Conservation (phyloP, 2,113 vertebrate species). For the Embiotoca jacksoni region DNA sequence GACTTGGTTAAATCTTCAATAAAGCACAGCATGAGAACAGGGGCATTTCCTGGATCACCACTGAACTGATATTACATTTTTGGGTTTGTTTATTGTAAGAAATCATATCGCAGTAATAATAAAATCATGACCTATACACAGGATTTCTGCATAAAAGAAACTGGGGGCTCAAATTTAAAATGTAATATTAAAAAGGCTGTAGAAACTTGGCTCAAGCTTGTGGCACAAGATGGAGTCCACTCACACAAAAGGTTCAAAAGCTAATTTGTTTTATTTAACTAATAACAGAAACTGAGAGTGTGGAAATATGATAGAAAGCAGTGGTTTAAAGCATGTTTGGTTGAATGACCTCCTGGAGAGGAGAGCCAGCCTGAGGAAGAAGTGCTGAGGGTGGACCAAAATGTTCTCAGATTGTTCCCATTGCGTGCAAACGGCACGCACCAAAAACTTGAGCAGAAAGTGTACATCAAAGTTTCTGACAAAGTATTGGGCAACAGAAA, state of each 20-base stretch:
- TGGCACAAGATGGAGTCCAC: neutral
- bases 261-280: neutral
- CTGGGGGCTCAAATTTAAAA: neutral
- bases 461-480: too few species aligned
- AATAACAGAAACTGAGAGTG: neutral
- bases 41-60: neutral
- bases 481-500: too few species aligned
- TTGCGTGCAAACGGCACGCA: too few species aligned
- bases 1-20: neutral
- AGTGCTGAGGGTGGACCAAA: too few species aligned
- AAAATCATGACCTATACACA: neutral
- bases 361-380: too few species aligned
- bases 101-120: constrained; percentile 1
- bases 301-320: neutral
- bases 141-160: neutral
- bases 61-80: neutral
- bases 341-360: too few species aligned
- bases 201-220: neutral
- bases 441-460: too few species aligned
- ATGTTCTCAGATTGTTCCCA: too few species aligned
- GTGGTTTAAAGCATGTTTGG: too few species aligned
- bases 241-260: neutral
- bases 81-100: constrained; percentile 3
- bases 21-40: neutral
- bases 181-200: neutral